A percentile compares a stretch with the other conserved stretches of the same genome.
Evolutionary conservation across 2,888 invertebrate species (phyloP).

Genomic region (Mimachlamys varia): DNA sequence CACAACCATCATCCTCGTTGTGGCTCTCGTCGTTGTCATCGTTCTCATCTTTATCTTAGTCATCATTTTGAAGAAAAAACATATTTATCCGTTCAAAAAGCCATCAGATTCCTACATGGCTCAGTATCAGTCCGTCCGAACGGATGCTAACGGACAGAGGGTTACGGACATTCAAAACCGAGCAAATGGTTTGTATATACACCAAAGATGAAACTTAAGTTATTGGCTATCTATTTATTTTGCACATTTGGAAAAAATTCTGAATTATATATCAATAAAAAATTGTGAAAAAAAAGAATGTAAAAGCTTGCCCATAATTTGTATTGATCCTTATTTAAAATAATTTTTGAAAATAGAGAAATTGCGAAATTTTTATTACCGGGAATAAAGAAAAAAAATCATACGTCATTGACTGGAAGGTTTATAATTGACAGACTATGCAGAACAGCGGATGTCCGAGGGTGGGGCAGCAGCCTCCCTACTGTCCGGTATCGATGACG

Average conservation of each 20-base stretch:
- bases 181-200: constrained; percentile 52
- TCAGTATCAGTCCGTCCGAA: constrained; percentile 44
- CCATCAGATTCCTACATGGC: constrained; percentile 39
- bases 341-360: too few relatives aligned
- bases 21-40: constrained; percentile 63
- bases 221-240: too few relatives aligned
- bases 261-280: too few relatives aligned
- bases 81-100: constrained; percentile 61
- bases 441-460: constrained; percentile 58
- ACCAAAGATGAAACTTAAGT: neutral
- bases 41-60: constrained; percentile 62
- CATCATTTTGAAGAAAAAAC: constrained; percentile 66
- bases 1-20: constrained; percentile 59
- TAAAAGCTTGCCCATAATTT: too few relatives aligned
- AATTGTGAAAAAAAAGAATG: too few relatives aligned
- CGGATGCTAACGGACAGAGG: constrained; percentile 50
- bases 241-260: too few relatives aligned
- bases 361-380: too few relatives aligned
- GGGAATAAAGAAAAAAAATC: too few relatives aligned
- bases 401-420: neutral
- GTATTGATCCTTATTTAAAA: too few relatives aligned
- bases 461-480: constrained; percentile 51
- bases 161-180: constrained; percentile 52
- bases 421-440: constrained; percentile 60
- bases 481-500: constrained; percentile 65